These are phyloP conservation scores for Chiridota heheva DNA, from an alignment of 35 echinoderm and acorn worm species.

Conservation along the genomic window DNA sequence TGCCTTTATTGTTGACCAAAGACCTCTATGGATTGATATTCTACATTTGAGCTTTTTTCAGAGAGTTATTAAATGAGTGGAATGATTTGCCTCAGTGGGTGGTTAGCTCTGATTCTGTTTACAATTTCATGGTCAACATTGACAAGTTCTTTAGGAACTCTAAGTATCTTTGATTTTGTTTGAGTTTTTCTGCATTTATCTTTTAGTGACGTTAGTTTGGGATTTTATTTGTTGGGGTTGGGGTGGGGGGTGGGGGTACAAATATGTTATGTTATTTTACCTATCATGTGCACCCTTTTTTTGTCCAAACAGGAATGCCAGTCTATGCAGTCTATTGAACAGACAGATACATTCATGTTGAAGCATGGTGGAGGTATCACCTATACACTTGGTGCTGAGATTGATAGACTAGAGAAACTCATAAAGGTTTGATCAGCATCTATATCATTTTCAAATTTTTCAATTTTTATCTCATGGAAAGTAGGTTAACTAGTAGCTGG, in stretches of 20 bases:
- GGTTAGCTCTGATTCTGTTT: no score
- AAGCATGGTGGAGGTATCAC: slow-evolving; percentile 87
- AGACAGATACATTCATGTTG: slow-evolving; percentile 87
- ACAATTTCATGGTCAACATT: no score
- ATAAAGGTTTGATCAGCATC: slow-evolving; percentile 67
- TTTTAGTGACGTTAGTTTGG: not conserved
- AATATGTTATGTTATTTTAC: not conserved
- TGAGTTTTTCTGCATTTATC: not conserved
- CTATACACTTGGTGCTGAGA: slow-evolving; percentile 73
- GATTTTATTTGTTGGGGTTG: not conserved
- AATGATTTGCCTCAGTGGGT: no score
- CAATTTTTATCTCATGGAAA: no score
- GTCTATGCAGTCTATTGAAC: slow-evolving; percentile 65
- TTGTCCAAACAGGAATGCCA: slow-evolving; percentile 59
- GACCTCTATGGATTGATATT: no score
- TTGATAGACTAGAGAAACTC: slow-evolving; percentile 92
- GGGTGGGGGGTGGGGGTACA: not conserved
- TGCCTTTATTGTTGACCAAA: no score
- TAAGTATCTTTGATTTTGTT: no score
- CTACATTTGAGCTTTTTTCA: no score
- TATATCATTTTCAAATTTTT: no score
- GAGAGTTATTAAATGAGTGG: no score
- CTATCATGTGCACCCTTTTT: not conserved
- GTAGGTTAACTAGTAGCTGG: no score
- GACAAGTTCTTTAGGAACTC: no score